Conservation (phyloP, 2,797 vertebrate species). For the Megaceryle alcyon region DNA sequence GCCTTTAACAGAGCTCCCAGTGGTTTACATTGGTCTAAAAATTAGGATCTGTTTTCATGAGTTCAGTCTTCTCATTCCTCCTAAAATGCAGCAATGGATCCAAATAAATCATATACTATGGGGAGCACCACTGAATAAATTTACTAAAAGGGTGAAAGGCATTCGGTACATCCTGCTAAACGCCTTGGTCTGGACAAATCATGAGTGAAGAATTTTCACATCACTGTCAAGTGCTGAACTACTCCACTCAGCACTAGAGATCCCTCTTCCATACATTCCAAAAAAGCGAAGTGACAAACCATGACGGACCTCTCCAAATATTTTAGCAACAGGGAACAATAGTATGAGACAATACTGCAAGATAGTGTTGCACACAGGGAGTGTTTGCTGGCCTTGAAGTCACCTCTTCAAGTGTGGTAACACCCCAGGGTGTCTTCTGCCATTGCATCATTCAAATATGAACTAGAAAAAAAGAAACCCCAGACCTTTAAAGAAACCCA, state of each 20-base stretch:
- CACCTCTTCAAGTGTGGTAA: conserved; percentile 55
- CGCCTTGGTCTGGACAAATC: neutral
- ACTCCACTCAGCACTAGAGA: neutral
- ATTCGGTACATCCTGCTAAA: neutral
- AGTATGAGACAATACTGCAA: conserved; percentile 41
- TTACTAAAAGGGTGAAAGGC: neutral
- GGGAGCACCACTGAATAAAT: neutral
- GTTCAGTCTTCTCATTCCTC: neutral
- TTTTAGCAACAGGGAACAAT: conserved; percentile 53
- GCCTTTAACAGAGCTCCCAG: neutral
- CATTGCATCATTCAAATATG: conserved; percentile 43
- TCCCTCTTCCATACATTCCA: neutral
- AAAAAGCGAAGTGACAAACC: conserved; percentile 22
- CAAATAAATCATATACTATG: neutral
- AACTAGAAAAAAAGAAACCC: conserved; percentile 8
- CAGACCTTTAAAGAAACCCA: conserved; percentile 15
- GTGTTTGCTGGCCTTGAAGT: conserved; percentile 58
- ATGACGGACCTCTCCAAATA: conserved; percentile 34
- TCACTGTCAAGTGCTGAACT: neutral
- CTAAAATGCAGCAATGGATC: neutral
- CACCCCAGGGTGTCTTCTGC: conserved; percentile 63
- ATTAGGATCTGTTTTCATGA: neutral
- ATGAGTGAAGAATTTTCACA: neutral
- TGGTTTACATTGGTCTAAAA: conserved; percentile 1
- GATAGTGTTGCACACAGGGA: conserved; percentile 42